Base-by-base conservation (phyloP, 37 sponge, comb jelly and placozoan genomes). In the Aplysina aerophoba region DNA sequence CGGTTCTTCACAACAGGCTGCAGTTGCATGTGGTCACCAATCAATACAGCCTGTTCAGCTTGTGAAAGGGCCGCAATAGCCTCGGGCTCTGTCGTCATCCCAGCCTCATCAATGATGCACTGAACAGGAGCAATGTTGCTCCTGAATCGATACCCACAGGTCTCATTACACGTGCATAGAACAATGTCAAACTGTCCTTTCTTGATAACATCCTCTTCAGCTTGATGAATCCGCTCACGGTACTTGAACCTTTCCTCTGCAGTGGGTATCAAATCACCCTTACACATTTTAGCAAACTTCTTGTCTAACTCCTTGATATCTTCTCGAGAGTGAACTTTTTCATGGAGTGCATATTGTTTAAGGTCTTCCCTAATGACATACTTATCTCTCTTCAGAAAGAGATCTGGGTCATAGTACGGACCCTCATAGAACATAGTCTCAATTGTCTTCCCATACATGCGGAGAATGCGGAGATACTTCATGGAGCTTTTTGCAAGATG, bases 91-190 rank as follows among this genome's bases (percentile, higher is more conserved):
- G 60, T 59, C 0, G 88, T 88, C 91, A 90, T 93, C 22, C 81
- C 90, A 86, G 89, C 55, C 63, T 93, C 93, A 88, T 93, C 93
- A 74, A 93, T 82, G 50, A 93, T 93, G 59, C 85, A 84, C 55
- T 93, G 90, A 36, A 35, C 28, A 22, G 81, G 89, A 21, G 40
- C 1, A 5, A 88, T 59, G 35, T 61, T 54, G 0, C 67, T 85
- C 50, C 34, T 38, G 0, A 92, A 39, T 35, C 89, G 82, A 15
- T 40, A 19, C 33, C 91, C 84, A 27, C 81, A 31, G 20, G 81
- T 73, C 63, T 93, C 93, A 81, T 85, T 93, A 39, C 87, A 89
- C 0, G 93, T 89, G 73, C 93, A 93, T 28, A 93, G 84, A 67
- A 93, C 83, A 62, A 75, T 36, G 22, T 93, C 90, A 73, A 75